Percentiles rank a stretch among this genome's conserved stretches.
Evolutionary conservation across 2,113 vertebrate species (phyloP).

Genomic region (Thamnophis sirtalis): DNA sequence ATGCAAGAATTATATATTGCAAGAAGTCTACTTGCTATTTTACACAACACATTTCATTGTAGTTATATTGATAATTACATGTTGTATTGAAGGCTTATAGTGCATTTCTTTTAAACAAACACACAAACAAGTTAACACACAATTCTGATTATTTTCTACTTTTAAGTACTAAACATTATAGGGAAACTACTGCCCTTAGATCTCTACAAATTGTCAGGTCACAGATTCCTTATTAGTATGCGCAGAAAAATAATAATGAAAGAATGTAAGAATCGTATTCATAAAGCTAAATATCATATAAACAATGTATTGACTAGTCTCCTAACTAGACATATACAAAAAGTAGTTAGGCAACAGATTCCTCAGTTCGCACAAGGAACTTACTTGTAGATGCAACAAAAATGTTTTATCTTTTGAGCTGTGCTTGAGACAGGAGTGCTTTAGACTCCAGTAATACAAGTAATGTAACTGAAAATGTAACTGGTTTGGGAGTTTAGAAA

Average conservation of each 20-base stretch:
- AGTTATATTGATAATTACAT: slow-evolving; percentile 33
- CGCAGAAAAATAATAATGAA: slow-evolving; percentile 42
- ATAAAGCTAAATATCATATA: slow-evolving; percentile 22
- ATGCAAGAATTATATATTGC: slow-evolving; percentile 41
- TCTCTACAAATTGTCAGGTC: slow-evolving; percentile 42
- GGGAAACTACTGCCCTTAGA: slow-evolving; percentile 36
- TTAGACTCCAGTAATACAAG: slow-evolving; percentile 32
- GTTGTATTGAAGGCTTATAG: slow-evolving; percentile 59
- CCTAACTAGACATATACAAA: slow-evolving; percentile 45
- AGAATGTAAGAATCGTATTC: slow-evolving; percentile 51
- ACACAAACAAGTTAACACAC: slow-evolving; percentile 41
- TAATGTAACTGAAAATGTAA: not conserved
- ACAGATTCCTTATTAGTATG: slow-evolving; percentile 35
- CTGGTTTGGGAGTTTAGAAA: not conserved
- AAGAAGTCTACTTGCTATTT: slow-evolving; percentile 38
- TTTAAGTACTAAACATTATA: slow-evolving; percentile 49
- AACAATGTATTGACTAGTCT: slow-evolving; percentile 32
- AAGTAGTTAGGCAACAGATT: slow-evolving; percentile 42
- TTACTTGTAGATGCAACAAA: slow-evolving; percentile 38
- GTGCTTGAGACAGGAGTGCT: slow-evolving; percentile 41
- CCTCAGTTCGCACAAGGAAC: slow-evolving; percentile 41
- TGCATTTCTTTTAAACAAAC: slow-evolving; percentile 42
- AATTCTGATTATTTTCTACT: slow-evolving; percentile 40
- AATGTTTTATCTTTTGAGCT: slow-evolving; percentile 4
- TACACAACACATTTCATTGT: slow-evolving; percentile 35